phyloP scores from a whole-genome alignment of 2,113 vertebrate genomes.

The Seriola rivoliana region DNA sequence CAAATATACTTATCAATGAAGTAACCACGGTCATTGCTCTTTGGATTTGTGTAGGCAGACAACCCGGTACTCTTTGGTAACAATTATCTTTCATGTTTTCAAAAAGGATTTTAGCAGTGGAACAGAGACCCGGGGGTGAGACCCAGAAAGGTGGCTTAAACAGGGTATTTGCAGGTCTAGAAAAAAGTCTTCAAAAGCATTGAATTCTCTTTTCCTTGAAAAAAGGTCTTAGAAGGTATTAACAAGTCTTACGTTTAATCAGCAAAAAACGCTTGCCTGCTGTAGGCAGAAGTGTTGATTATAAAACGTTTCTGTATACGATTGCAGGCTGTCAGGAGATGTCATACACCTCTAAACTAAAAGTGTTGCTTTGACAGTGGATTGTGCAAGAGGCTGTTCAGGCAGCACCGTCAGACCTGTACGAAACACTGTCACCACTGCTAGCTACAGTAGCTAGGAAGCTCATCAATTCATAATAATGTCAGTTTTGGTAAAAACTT shows the following conservation, averaged over 20 bases:
- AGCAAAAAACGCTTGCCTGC: neutral
- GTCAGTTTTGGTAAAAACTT: neutral
- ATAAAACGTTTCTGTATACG: neutral
- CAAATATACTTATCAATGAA: neutral
- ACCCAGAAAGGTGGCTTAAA: neutral
- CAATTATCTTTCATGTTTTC: neutral
- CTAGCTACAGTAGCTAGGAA: neutral
- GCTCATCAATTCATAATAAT: neutral
- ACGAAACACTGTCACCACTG: neutral
- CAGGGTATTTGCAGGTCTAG: neutral
- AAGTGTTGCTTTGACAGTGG: too few species aligned
- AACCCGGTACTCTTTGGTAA: neutral
- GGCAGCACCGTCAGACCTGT: too few species aligned
- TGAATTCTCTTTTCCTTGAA: neutral
- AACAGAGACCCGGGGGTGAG: neutral
- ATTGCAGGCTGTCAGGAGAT: neutral
- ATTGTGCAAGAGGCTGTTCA: too few species aligned
- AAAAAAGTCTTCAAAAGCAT: too few species aligned
- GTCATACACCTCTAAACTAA: neutral
- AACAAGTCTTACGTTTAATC: neutral
- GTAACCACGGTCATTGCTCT: neutral
- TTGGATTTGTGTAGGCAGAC: neutral
- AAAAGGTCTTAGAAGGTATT: neutral
- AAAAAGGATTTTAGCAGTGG: neutral
- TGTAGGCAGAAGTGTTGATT: neutral